phyloP scores from a whole-genome alignment of 2,888 invertebrate species.

The Choristoneura rosaceana region DNA sequence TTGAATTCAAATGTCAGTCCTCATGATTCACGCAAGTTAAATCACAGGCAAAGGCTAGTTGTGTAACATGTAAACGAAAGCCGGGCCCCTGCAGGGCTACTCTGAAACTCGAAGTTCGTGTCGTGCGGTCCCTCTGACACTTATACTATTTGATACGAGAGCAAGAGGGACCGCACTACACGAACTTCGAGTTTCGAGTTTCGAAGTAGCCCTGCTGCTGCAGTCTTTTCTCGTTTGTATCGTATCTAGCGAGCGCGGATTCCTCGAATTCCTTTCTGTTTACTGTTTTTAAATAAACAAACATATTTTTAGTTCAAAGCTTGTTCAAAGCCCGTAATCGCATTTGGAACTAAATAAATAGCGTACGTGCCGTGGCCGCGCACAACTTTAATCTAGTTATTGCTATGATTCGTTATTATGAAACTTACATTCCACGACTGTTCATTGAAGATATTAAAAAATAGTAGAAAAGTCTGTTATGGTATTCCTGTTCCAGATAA shows the following conservation, averaged over 20 bases:
- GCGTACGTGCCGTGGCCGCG: conserved; percentile 1
- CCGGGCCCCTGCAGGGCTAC: too few relatives aligned
- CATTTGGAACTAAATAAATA: conserved; percentile 10
- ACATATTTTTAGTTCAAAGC: conserved; percentile 36
- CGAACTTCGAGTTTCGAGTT: too few relatives aligned
- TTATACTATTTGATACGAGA: too few relatives aligned
- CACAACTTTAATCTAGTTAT: background rate
- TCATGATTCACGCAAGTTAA: too few relatives aligned
- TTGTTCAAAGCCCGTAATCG: conserved; percentile 26
- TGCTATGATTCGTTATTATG: background rate
- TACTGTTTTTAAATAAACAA: conserved; percentile 29
- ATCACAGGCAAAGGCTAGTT: background rate
- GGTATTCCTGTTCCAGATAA: too few relatives aligned
- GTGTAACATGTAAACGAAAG: background rate
- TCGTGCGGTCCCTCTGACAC: too few relatives aligned
- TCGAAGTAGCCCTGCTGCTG: too few relatives aligned
- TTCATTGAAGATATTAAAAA: too few relatives aligned
- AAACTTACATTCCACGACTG: background rate
- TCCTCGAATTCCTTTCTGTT: conserved; percentile 19
- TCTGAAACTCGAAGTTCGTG: too few relatives aligned
- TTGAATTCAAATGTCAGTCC: too few relatives aligned
- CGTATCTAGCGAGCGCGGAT: conserved; percentile 5
- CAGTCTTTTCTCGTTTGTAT: background rate
- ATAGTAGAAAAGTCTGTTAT: too few relatives aligned
- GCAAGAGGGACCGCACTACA: too few relatives aligned